Evolutionary conservation across 2,113 vertebrate species (phyloP).

Genomic region (Rhinolophus ferrumequinum): DNA sequence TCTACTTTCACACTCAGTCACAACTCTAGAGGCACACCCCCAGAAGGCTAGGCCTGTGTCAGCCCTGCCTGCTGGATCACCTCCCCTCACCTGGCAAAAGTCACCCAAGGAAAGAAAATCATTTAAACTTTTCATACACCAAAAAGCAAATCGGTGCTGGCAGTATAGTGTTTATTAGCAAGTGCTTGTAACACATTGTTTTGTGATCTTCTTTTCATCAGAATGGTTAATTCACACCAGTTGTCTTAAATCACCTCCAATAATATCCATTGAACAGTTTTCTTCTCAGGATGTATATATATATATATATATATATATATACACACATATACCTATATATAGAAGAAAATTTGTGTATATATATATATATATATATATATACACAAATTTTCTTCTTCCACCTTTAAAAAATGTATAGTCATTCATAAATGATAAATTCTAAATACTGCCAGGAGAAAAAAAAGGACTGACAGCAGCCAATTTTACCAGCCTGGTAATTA

Average conservation of each 20-base stretch:
- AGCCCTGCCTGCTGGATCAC: background rate
- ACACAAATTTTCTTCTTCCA: constrained; percentile 40
- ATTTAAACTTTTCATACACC: constrained; percentile 59
- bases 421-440: constrained; percentile 64
- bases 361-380: too few species aligned
- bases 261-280: constrained; percentile 47
- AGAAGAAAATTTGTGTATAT: too few species aligned
- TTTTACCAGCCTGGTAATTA: constrained; percentile 67
- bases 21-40: constrained; percentile 59
- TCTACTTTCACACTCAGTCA: constrained; percentile 70
- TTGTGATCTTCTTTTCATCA: constrained; percentile 67
- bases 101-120: constrained; percentile 68
- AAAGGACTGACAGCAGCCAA: constrained; percentile 65
- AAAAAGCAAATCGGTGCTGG: constrained; percentile 72
- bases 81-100: constrained; percentile 64
- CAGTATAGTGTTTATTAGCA: constrained; percentile 76
- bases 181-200: constrained; percentile 58
- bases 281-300: constrained; percentile 63
- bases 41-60: background rate
- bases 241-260: constrained; percentile 62
- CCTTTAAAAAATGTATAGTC: constrained; percentile 75
- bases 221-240: constrained; percentile 64
- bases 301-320: background rate
- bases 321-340: too few species aligned
- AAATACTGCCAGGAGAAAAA: constrained; percentile 79